Evolutionary conservation across 2,797 vertebrate genomes (phyloP).

Genomic region (Gymnoscopelus braueri): DNA sequence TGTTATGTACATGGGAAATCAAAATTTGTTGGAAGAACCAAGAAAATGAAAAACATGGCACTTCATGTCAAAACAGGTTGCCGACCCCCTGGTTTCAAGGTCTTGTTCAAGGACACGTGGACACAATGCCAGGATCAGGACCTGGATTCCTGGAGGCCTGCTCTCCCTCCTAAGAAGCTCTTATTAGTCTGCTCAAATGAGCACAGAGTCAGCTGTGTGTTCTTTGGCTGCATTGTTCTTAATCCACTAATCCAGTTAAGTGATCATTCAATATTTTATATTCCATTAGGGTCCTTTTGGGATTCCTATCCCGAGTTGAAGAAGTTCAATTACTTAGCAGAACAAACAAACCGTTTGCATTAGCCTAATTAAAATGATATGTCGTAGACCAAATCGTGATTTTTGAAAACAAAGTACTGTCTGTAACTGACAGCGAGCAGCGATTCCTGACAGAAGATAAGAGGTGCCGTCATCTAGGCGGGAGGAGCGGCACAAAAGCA

Average conservation of each 20-base stretch:
- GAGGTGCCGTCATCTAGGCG: not conserved
- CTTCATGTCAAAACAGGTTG: too few species aligned
- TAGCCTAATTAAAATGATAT: too few species aligned
- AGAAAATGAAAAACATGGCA: too few species aligned
- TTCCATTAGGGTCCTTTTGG: constrained; percentile 13
- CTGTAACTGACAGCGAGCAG: too few species aligned
- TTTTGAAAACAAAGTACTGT: too few species aligned
- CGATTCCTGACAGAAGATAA: not conserved
- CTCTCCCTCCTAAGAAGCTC: constrained; percentile 4
- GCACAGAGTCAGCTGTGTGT: not conserved
- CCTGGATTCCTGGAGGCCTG: too few species aligned
- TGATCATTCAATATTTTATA: constrained; percentile 26
- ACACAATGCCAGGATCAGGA: too few species aligned
- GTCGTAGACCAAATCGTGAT: too few species aligned
- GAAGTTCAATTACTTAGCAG: constrained; percentile 2
- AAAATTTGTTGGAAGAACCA: too few species aligned
- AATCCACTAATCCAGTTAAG: constrained; percentile 18
- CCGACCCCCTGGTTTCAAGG: too few species aligned
- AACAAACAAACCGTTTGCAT: not conserved
- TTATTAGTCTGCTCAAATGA: constrained; percentile 20
- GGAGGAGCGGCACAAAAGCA: constrained; percentile 28
- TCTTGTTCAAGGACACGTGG: too few species aligned
- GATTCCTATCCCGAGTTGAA: constrained; percentile 18
- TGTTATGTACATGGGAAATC: too few species aligned
- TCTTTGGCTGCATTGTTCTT: constrained; percentile 1